Base-by-base conservation (phyloP, 2,888 invertebrate species). In the Oithona nana region DNA sequence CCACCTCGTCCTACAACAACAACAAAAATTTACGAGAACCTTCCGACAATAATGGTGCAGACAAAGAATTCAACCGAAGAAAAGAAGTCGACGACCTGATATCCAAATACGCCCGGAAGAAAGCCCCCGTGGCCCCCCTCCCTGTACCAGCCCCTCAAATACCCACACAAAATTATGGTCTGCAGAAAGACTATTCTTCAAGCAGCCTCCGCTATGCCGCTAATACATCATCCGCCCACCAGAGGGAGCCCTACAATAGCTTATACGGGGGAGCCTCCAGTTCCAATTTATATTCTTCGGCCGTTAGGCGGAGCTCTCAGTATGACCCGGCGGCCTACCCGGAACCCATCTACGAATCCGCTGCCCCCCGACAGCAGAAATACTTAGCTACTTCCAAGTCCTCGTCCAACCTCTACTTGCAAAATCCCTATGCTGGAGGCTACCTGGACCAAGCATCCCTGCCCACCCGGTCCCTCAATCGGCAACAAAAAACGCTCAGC, bases 81-180 rank as follows among this genome's bases (percentile, higher is more conserved):
- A 61, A 61, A 26, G 61, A 61, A 30, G 61, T 61, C 6, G 61
- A 61, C 30, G 54, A 61, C 31, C 52, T 61, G 16, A 61, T 61
- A 20, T 52, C 61, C 8, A 61, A 61, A 26, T 61, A 61, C 29
- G 22, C 61, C 22, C 52, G 26, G 22, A 61, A 61, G 22, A 61
- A 61, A 20, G n/a, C n/a, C n/a, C n/a, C n/a, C n/a, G n/a, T n/a
- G n/a, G n/a, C n/a, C n/a, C n/a, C n/a, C n/a, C n/a, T n/a, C n/a
- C n/a, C n/a, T n/a, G n/a, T n/a, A n/a, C 39, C 39, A 39, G 39
- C 39, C 39, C 39, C 39, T 39, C 39, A 6, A 6, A 6, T 16
- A 16, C 39, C 39, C 39, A n/a, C n/a, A n/a, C n/a, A n/a, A n/a
- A n/a, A n/a, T n/a, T n/a, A n/a, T n/a, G n/a, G n/a, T n/a, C 6